phyloP scores from a whole-genome alignment of 2,888 invertebrate species.

The Erynnis tages region DNA sequence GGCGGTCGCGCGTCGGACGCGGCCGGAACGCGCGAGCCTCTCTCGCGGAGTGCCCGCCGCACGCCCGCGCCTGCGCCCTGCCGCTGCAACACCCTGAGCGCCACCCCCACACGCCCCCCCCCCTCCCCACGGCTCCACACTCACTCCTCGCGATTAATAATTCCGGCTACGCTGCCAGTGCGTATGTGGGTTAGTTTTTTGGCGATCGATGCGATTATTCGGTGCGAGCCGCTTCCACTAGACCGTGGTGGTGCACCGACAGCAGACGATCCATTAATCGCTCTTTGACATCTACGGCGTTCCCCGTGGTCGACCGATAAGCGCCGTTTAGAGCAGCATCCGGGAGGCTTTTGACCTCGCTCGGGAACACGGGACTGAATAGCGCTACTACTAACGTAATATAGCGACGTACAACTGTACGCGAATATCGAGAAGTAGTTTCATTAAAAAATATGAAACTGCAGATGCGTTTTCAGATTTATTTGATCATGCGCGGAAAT shows the following conservation, averaged over 20 bases:
- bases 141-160: constrained; percentile 77
- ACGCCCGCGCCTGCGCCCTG: constrained; percentile 62
- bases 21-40: constrained; percentile 77
- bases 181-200: constrained; percentile 82
- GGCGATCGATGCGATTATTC: constrained; percentile 80
- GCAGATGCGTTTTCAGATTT: neutral
- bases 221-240: constrained; percentile 68
- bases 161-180: constrained; percentile 80
- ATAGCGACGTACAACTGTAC: constrained; percentile 7
- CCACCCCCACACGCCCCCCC: constrained; percentile 65
- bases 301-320: neutral
- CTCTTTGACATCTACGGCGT: constrained; percentile 48
- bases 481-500: too few species aligned
- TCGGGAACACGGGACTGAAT: constrained; percentile 10
- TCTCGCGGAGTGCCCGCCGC: constrained; percentile 74
- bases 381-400: constrained; percentile 14
- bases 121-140: constrained; percentile 60
- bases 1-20: constrained; percentile 68
- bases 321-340: constrained; percentile 14
- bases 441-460: neutral
- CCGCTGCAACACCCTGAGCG: too few species aligned
- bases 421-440: neutral
- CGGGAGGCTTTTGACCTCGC: constrained; percentile 20
- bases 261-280: constrained; percentile 70
- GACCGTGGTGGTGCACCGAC: constrained; percentile 56